Evolutionary conservation across 2,113 vertebrate species (phyloP).

Genomic region (Sclerurus mexicanus): DNA sequence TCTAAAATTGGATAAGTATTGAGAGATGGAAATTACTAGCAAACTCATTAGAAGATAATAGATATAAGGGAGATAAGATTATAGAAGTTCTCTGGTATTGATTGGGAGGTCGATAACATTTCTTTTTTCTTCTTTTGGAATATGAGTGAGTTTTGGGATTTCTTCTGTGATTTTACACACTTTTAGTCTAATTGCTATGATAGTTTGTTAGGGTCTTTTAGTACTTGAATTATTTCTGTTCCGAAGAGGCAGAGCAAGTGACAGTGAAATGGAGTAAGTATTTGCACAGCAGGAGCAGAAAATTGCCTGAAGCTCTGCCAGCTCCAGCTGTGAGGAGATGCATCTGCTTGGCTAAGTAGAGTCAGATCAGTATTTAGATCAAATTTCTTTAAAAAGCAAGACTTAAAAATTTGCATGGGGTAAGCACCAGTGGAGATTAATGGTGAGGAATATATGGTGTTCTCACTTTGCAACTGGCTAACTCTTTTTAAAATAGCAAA

Average conservation of each 20-base stretch:
- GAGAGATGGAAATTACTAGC: constrained; percentile 5
- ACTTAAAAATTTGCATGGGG: background rate
- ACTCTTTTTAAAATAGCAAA: background rate
- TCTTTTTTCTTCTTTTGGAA: background rate
- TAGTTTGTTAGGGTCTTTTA: background rate
- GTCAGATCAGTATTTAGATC: background rate
- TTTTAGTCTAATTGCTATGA: background rate
- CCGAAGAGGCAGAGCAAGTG: background rate
- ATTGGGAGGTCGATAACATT: background rate
- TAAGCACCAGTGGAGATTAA: background rate
- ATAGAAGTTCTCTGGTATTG: background rate
- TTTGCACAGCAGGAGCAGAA: background rate
- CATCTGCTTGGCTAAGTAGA: background rate
- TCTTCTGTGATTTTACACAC: background rate
- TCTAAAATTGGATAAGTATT: background rate
- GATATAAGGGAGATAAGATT: background rate
- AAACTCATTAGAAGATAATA: background rate
- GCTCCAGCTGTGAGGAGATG: background rate
- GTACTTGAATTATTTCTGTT: background rate
- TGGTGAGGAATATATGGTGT: background rate
- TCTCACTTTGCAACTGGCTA: background rate
- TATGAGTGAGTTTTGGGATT: background rate
- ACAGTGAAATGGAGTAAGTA: background rate
- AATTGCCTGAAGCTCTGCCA: background rate
- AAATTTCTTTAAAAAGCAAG: background rate